Conservation (phyloP, 2,888 invertebrate species). For the Trisateles emortualis region DNA sequence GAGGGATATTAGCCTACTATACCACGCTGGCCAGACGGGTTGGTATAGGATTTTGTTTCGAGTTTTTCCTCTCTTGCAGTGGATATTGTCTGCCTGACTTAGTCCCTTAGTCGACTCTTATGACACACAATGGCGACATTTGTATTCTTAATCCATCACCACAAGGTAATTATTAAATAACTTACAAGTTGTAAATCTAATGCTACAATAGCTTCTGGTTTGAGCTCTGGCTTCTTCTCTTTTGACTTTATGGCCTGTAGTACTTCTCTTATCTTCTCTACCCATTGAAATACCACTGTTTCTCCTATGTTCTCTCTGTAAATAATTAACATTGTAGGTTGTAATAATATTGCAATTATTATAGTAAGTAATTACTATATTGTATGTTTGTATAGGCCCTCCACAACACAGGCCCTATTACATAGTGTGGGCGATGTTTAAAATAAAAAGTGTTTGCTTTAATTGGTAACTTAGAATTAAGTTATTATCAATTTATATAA, state of each 20-base stretch:
- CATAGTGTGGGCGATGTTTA: neutral
- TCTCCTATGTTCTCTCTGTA: slow-evolving; percentile 90
- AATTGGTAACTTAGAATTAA: too few species aligned
- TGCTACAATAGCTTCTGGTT: slow-evolving; percentile 52
- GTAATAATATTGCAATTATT: neutral
- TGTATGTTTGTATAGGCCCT: neutral
- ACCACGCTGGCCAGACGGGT: too few species aligned
- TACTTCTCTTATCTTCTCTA: slow-evolving; percentile 90
- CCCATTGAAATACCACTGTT: slow-evolving; percentile 91
- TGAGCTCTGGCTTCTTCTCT: slow-evolving; percentile 52
- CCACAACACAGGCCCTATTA: neutral
- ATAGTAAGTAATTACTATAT: neutral
- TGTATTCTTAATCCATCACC: too few species aligned
- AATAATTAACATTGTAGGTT: slow-evolving; percentile 1
- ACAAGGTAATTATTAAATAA: slow-evolving; percentile 1
- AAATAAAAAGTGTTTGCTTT: neutral
- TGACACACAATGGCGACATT: too few species aligned
- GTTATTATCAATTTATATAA: too few species aligned
- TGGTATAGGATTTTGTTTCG: too few species aligned
- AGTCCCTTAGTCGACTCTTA: too few species aligned
- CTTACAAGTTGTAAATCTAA: slow-evolving; percentile 65
- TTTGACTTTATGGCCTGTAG: slow-evolving; percentile 65
- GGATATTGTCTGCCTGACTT: too few species aligned
- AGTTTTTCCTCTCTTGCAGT: too few species aligned
- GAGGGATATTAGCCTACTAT: too few species aligned